Percentiles rank a stretch among this genome's conserved stretches.
Evolutionary conservation across 2,113 vertebrate species (phyloP).

Genomic region (Varanus salvator): DNA sequence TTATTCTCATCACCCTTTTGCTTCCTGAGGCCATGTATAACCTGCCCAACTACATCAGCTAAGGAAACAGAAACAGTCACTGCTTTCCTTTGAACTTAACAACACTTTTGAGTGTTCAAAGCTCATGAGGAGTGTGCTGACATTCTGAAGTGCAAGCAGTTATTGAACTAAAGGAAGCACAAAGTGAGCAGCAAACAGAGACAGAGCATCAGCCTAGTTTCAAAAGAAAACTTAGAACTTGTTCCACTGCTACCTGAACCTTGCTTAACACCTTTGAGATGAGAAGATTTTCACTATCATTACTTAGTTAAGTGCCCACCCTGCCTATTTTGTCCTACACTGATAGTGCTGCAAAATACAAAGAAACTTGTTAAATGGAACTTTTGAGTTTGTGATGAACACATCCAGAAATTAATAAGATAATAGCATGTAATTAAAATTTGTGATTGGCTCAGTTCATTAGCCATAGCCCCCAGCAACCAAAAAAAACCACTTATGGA

Average conservation of each 20-base stretch:
- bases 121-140: neutral
- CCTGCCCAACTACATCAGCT: neutral
- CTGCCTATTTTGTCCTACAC: slow-evolving; percentile 5
- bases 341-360: slow-evolving; percentile 14
- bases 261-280: neutral
- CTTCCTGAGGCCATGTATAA: neutral
- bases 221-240: neutral
- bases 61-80: neutral
- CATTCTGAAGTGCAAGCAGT: neutral
- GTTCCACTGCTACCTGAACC: neutral
- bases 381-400: neutral
- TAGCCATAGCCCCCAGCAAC: neutral
- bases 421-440: slow-evolving; percentile 57
- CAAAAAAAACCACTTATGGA: no score
- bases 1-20: neutral
- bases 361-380: slow-evolving; percentile 47
- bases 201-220: neutral
- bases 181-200: neutral
- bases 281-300: neutral
- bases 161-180: neutral
- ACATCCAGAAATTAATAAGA: slow-evolving; percentile 50
- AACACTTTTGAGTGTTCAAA: neutral
- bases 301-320: neutral
- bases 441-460: slow-evolving; percentile 37
- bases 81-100: neutral